Base-by-base conservation (phyloP, 2,797 vertebrate genomes). In the Rallus crepitans region DNA sequence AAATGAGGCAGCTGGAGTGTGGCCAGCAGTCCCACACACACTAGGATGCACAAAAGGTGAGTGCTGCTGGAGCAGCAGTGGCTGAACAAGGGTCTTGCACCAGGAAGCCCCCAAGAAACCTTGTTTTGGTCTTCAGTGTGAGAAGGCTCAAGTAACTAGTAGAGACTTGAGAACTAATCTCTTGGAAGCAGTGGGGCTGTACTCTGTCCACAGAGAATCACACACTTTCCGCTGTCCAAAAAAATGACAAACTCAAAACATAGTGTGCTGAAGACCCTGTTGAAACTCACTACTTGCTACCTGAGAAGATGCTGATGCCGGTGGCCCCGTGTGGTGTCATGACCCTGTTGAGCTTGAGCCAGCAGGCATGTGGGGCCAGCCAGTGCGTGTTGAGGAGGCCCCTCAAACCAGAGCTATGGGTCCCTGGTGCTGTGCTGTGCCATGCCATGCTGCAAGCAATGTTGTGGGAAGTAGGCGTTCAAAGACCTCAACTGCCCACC, bases 251-350 rank as follows among this genome's bases (percentile, higher is more conserved):
- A 50, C 33, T 56, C 37, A 33, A 57, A 59, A 33, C 0, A 1
- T 8, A 28, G 17, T 2, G 9, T 79, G 39, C 47, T 55, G 84
- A 45, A 92, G 72, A 79, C 59, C 53, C 61, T 3, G 4, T 23
- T 85, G 73, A 40, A 94, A 75, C 88, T 95, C 94, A 89, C 93
- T 91, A 86, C 71, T 91, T 53, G 55, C 95, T 96, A 89, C 94
- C 92, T 97, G 96, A 96, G 79, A 75, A 80, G 63, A 70, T 48
- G 39, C 27, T 59, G 24, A 56, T 60, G 50, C 57, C 42, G 20
- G 65, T 1, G 15, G 31, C 39, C 33, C 7, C n/a, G 12, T 0
- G 1, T 52, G 33, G 17, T 7, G 2, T 33, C 52, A 55, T 23
- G 16, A 35, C 15, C 15, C n/a, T 55, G 9, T 9, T 69, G 64